phyloP scores from a whole-genome alignment of 2,888 invertebrate genomes.

The Pyralis farinalis region DNA sequence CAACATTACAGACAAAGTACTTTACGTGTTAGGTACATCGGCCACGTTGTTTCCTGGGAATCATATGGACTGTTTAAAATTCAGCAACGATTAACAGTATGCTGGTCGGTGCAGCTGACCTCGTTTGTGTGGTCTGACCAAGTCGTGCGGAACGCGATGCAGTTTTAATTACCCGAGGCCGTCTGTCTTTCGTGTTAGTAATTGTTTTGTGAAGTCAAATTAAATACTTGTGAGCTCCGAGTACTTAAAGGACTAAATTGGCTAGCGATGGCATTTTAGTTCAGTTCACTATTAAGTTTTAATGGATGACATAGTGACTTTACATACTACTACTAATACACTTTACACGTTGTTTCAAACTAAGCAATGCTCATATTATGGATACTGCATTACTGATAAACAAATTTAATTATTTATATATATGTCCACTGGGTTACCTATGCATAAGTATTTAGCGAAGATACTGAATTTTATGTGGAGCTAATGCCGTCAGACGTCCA shows the following conservation, averaged over 20 bases:
- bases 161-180: conserved; percentile 53
- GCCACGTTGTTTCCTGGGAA: conserved; percentile 13
- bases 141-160: conserved; percentile 63
- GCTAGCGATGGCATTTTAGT: not conserved
- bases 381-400: too few species aligned
- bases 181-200: conserved; percentile 36
- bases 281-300: too few species aligned
- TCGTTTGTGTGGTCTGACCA: conserved; percentile 44
- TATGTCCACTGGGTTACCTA: too few species aligned
- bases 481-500: too few species aligned
- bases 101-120: conserved; percentile 43
- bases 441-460: too few species aligned
- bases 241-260: not conserved
- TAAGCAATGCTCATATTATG: too few species aligned
- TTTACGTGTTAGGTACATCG: conserved; percentile 12
- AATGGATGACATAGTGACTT: too few species aligned
- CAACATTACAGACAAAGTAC: not conserved
- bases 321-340: too few species aligned
- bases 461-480: too few species aligned
- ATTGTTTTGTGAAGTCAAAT: conserved; percentile 24
- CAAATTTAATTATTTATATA: too few species aligned
- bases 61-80: conserved; percentile 30
- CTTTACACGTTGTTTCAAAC: too few species aligned
- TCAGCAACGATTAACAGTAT: conserved; percentile 24
- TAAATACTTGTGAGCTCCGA: conserved; percentile 1